A percentile compares a stretch with the other conserved stretches of the same genome.
These are phyloP conservation scores for Tenthredo notha DNA, from an alignment of 2,888 invertebrate species.

Conservation along the genomic window DNA sequence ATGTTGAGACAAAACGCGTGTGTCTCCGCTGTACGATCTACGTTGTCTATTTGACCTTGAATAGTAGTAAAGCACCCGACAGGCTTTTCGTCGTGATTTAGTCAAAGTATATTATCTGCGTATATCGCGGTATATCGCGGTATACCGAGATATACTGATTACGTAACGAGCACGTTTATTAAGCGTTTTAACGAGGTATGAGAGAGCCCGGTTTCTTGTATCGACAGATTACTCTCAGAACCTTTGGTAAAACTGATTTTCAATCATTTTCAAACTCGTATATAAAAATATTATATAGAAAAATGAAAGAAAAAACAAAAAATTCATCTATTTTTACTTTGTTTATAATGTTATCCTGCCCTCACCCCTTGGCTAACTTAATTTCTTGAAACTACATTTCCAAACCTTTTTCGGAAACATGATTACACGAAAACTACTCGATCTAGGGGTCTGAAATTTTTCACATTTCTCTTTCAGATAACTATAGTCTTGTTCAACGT, in stretches of 20 bases:
- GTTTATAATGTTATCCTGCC: background rate
- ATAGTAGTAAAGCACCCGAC: slow-evolving; percentile 17
- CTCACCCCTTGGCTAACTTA: background rate
- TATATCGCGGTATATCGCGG: slow-evolving; percentile 3
- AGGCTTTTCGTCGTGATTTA: slow-evolving; percentile 14
- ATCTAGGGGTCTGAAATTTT: background rate
- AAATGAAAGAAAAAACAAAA: background rate
- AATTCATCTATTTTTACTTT: background rate
- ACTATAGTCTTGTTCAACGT: background rate
- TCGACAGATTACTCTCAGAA: slow-evolving; percentile 8
- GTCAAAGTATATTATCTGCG: background rate
- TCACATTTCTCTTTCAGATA: slow-evolving; percentile 10
- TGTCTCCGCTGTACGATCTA: background rate
- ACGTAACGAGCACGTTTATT: slow-evolving; percentile 25
- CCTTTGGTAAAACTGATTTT: background rate
- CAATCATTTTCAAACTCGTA: background rate
- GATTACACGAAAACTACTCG: slow-evolving; percentile 2
- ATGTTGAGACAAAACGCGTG: slow-evolving; percentile 15
- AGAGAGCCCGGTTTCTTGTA: background rate
- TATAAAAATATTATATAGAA: background rate
- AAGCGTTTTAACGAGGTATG: slow-evolving; percentile 1
- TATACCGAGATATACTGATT: background rate
- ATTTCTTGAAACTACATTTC: background rate
- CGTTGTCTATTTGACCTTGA: slow-evolving; percentile 46
- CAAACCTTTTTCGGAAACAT: background rate